Evolutionary conservation across 2,797 vertebrate species (phyloP).

Genomic region (Rhincodon typus): DNA sequence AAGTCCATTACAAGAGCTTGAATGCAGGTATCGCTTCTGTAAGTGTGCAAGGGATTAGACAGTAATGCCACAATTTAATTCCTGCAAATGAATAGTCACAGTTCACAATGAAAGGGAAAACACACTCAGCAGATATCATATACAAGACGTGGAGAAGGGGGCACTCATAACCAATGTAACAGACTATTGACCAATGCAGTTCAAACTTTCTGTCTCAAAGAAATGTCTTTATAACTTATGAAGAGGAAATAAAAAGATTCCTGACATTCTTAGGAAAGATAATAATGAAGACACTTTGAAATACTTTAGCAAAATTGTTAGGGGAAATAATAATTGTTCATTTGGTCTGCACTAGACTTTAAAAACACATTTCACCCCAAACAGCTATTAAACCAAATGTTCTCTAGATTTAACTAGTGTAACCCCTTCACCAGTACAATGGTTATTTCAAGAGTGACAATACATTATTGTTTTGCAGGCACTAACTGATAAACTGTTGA

Average conservation of each 20-base stretch:
- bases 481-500: neutral
- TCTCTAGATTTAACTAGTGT: neutral
- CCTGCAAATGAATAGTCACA: conserved; percentile 14
- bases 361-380: neutral
- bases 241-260: neutral
- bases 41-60: neutral
- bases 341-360: neutral
- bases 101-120: neutral
- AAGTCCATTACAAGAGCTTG: conserved; percentile 16
- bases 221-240: neutral
- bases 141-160: neutral
- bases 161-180: neutral
- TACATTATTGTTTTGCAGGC: neutral
- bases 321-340: neutral
- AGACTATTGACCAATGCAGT: neutral
- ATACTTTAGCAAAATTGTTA: neutral
- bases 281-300: conserved; percentile 14
- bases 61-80: neutral
- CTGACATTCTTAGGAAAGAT: neutral
- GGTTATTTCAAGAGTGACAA: neutral
- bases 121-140: neutral
- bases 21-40: neutral
- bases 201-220: neutral
- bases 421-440: conserved; percentile 15
- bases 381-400: neutral